These are phyloP conservation scores for Synanceia verrucosa DNA, from an alignment of 2,797 vertebrate species.

Conservation along the genomic window DNA sequence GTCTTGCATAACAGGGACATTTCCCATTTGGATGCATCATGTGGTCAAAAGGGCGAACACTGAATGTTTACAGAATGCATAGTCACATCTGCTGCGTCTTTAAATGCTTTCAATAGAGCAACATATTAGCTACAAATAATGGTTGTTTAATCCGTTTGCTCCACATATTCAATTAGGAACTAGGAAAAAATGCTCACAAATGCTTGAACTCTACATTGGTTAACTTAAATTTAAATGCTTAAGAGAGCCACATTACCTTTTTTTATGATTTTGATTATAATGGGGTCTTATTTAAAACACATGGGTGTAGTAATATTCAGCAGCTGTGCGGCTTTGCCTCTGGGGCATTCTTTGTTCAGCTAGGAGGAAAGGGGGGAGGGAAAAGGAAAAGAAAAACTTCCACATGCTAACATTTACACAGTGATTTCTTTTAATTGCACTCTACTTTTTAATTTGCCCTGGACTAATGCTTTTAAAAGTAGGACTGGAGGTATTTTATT, in stretches of 20 bases:
- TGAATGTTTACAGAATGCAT: constrained; percentile 2
- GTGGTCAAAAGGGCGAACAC: constrained; percentile 21
- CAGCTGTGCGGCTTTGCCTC: constrained; percentile 82
- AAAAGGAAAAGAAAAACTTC: constrained; percentile 81
- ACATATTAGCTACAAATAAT: constrained; percentile 47
- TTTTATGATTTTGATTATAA: constrained; percentile 90
- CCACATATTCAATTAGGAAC: constrained; percentile 62
- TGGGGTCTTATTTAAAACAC: constrained; percentile 86
- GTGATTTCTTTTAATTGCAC: constrained; percentile 90
- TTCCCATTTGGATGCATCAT: background rate
- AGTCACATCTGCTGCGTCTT: constrained; percentile 14
- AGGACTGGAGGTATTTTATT: constrained; percentile 85
- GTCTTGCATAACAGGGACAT: constrained; percentile 1
- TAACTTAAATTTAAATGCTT: constrained; percentile 81
- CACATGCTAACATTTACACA: constrained; percentile 92
- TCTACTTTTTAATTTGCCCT: constrained; percentile 88
- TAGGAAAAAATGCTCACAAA: constrained; percentile 54
- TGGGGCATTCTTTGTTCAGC: constrained; percentile 83
- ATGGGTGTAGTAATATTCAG: constrained; percentile 86
- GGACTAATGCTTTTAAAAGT: constrained; percentile 88
- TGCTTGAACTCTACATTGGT: constrained; percentile 73
- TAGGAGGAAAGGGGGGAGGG: constrained; percentile 57
- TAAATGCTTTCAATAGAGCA: constrained; percentile 7
- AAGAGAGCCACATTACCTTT: constrained; percentile 81
- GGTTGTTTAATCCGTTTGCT: constrained; percentile 32